Evolutionary conservation across 2,113 vertebrate species (phyloP), one percentile per base, ranked within the genome.

Genomic region (Carassius gibelio): DNA sequence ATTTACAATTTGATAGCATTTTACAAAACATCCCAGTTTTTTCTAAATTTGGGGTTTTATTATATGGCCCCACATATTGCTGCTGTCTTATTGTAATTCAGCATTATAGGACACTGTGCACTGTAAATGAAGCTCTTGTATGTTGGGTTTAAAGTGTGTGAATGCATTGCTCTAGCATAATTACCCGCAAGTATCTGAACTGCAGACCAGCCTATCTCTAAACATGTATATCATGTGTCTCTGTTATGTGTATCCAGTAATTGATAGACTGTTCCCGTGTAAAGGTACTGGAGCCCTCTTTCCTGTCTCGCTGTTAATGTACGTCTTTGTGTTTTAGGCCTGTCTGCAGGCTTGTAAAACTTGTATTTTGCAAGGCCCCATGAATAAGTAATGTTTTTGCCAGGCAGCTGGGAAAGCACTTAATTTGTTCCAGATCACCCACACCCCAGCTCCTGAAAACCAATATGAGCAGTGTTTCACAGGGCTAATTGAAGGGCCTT

Each of bases 391-490:
- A 88, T 89, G 72, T 50, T 13, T 89, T 84, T 76, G 85, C 69
- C 83, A 85, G 87, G 66, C 91, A 90, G 90, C 90, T 93, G 93
- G 88, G 89, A 89, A 93, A 91, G 8, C 26, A 36, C 83, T 93
- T 90, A 48, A 55, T 86, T 89, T 88, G 86, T 34, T 30, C 11
- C 23, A 76, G 75, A 76, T 55, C 26, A 88, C 81, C 85, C 80
- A 52, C 80, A 52, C 19, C 23, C 84, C 78, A 48, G 15, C 52
- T 57, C 57, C 87, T 84, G 76, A 88, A 30, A 89, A 87, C 59
- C 66, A 4, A 42, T 77, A 52, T 85, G 66, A 72, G 75, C 66
- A 17, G 21, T 3, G 30, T 68, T 74, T 26, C 55, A 34, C 45
- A 26, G 30, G 45, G 66, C 68, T 80, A 64, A 85, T 85, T 75